Conservation (phyloP, 2,113 vertebrate species). For the Anoplopoma fimbria region DNA sequence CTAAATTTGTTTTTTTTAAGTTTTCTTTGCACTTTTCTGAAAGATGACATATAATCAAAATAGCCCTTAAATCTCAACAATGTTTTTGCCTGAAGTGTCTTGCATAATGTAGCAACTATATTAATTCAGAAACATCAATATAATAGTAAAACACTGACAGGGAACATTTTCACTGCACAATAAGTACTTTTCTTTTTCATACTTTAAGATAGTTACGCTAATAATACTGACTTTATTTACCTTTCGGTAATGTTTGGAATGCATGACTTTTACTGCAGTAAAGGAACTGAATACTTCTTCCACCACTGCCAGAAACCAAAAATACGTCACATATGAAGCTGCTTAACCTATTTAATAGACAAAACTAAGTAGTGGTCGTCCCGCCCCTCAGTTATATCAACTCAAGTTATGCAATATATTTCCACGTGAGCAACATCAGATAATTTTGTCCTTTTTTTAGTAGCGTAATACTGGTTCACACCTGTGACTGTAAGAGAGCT, state of each 20-base stretch:
- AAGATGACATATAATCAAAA: background rate
- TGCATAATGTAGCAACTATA: background rate
- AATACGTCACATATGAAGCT: background rate
- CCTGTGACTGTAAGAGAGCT: slow-evolving; percentile 38
- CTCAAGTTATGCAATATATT: background rate
- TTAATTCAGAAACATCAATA: background rate
- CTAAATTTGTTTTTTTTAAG: background rate
- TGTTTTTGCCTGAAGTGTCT: background rate
- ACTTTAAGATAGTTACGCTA: background rate
- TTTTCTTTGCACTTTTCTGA: background rate
- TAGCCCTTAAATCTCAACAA: background rate
- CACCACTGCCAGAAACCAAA: background rate
- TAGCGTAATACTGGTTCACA: background rate
- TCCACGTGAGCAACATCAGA: background rate
- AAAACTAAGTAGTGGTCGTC: background rate
- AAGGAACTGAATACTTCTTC: background rate
- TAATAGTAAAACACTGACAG: background rate
- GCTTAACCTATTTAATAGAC: background rate
- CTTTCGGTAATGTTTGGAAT: background rate
- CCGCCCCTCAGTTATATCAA: background rate
- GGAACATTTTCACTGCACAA: background rate
- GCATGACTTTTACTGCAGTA: background rate
- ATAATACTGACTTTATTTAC: background rate
- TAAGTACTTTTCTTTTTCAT: background rate
- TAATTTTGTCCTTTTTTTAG: background rate